Percentiles rank a stretch among this genome's conserved stretches.
Conservation (phyloP, 64 coral and sea anemone genomes). For the Actinia tenebrosa region DNA sequence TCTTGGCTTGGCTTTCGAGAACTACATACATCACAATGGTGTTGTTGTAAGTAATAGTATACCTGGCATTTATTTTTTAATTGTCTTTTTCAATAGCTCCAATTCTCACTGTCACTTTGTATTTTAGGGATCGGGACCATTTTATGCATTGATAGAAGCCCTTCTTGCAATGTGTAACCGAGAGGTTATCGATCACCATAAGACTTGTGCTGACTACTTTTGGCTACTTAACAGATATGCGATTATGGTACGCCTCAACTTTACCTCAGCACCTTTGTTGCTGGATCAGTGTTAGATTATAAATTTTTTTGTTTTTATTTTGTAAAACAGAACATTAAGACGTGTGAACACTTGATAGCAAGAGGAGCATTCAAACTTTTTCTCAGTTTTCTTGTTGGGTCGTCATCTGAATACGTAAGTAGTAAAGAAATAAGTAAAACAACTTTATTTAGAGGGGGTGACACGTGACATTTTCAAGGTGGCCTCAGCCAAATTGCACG, state of each 20-base stretch:
- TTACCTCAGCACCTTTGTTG: not conserved
- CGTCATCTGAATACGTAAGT: conserved; percentile 80
- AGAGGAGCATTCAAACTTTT: conserved; percentile 64
- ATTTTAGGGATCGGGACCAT: conserved; percentile 50
- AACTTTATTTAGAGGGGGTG: too few relatives aligned
- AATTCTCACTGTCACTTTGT: not conserved
- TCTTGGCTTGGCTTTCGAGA: conserved; percentile 56
- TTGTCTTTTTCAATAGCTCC: not conserved
- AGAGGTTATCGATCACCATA: conserved; percentile 81
- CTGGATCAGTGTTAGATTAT: too few relatives aligned
- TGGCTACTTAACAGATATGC: conserved; percentile 85
- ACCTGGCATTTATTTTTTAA: not conserved
- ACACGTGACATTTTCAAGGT: too few relatives aligned
- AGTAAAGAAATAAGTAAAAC: too few relatives aligned
- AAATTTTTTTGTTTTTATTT: not conserved
- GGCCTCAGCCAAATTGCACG: too few relatives aligned
- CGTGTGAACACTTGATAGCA: conserved; percentile 68
- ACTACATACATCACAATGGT: conserved; percentile 58
- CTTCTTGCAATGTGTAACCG: conserved; percentile 81
- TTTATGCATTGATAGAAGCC: conserved; percentile 48
- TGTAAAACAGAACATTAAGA: conserved; percentile 55
- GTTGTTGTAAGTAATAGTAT: conserved; percentile 39
- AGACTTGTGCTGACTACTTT: conserved; percentile 84
- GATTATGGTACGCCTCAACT: conserved; percentile 44
- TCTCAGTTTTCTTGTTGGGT: conserved; percentile 74